Evolutionary conservation across 2,888 invertebrate species (phyloP), one percentile per base, ranked within the genome.

Genomic region (Drosophila borborema): DNA sequence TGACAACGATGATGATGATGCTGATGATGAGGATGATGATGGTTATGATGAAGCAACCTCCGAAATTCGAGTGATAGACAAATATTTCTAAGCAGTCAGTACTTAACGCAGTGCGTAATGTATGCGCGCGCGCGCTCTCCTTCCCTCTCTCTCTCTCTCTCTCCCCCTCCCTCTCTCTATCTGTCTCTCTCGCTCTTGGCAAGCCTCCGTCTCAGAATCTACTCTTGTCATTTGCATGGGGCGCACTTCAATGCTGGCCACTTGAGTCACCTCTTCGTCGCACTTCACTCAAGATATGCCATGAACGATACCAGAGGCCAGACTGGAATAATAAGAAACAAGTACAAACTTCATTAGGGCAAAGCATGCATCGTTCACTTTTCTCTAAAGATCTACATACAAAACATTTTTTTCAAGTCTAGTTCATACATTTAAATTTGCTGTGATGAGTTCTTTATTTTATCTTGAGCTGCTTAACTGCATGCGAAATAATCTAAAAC

Each of bases 31-130:
- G 54, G 64, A 56, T 59, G 58, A 54, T 23, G 53, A 7, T 10
- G 14, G 36, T 38, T 2, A 63, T 63, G 77, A 61, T 55, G 65
- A 60, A 56, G 69, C 69, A 69, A 73, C 56, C 73, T 74, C 73
- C 71, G 53, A 74, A 67, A 69, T 55, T 80, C 71, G 46, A 80
- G 80, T 77, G 77, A 71, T 80, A 56, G 77, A 71, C 72, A 80
- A 80, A 80, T 77, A 80, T 74, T 74, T 74, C 68, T 63, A 71
- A 64, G 72, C 65, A 68, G 45, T 20, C 63, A 38, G 63, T 55
- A 74, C 68, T 72, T 64, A 55, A 72, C 51, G 55, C 49, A 46
- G 20, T 70, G 72, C 67, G 74, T 80, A 70, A 80, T 80, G 66
- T 70, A 76, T 64, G 55, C 72, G 56, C 65, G 53, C 12, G 18